A percentile compares a stretch with the other conserved stretches of the same genome.
phyloP scores from a whole-genome alignment of 2,888 invertebrate species.

The Pseudanteris insignis region DNA sequence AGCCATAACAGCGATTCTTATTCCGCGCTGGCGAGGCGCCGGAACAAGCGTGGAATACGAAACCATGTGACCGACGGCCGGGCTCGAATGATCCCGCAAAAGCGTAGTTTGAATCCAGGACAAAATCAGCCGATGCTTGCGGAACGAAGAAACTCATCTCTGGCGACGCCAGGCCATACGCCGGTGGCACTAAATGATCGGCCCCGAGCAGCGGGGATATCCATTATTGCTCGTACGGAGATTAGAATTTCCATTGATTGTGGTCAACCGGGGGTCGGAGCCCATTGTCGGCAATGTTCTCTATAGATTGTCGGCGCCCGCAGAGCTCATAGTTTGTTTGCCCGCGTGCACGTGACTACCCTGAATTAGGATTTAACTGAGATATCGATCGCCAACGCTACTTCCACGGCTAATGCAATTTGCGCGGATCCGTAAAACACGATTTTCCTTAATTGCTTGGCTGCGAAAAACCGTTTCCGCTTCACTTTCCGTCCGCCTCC shows the following conservation, averaged over 20 bases:
- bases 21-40: background rate
- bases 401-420: slow-evolving; percentile 32
- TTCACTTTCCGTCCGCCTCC: too few species aligned
- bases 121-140: slow-evolving; percentile 11
- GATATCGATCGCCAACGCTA: slow-evolving; percentile 45
- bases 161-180: slow-evolving; percentile 26
- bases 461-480: background rate
- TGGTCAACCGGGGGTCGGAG: slow-evolving; percentile 49
- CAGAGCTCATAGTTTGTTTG: slow-evolving; percentile 51
- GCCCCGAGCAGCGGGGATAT: slow-evolving; percentile 38
- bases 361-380: slow-evolving; percentile 57
- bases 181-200: slow-evolving; percentile 40
- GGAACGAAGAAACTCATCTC: slow-evolving; percentile 21
- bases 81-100: slow-evolving; percentile 15
- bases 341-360: slow-evolving; percentile 58
- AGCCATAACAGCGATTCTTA: slow-evolving; percentile 6
- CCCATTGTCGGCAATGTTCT: slow-evolving; percentile 48
- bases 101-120: too few species aligned
- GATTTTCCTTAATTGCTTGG: slow-evolving; percentile 27
- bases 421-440: slow-evolving; percentile 33
- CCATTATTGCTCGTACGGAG: slow-evolving; percentile 47
- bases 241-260: slow-evolving; percentile 53
- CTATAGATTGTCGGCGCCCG: slow-evolving; percentile 49
- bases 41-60: slow-evolving; percentile 5
- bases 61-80: slow-evolving; percentile 15